Evolutionary conservation across 2,797 vertebrate genomes (phyloP).

Genomic region (Sparus aurata): DNA sequence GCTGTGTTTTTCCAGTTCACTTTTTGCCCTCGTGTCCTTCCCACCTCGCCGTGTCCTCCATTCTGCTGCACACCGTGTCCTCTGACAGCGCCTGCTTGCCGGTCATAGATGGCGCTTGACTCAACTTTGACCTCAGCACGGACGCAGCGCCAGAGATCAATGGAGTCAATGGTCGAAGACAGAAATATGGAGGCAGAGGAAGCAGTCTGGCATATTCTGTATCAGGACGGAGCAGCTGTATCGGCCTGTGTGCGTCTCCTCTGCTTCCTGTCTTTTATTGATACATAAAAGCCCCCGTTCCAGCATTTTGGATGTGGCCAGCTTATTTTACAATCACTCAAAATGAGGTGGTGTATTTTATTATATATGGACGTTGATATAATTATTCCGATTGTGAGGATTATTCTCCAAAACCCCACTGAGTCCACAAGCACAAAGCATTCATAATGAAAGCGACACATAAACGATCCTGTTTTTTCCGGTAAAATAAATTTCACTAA

Average conservation of each 20-base stretch:
- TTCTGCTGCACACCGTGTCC: conserved; percentile 41
- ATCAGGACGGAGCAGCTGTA: conserved; percentile 27
- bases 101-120: conserved; percentile 31
- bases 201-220: conserved; percentile 37
- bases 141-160: conserved; percentile 61
- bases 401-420: neutral
- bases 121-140: conserved; percentile 71
- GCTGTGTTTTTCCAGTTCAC: conserved; percentile 62
- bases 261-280: conserved; percentile 13
- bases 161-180: conserved; percentile 51
- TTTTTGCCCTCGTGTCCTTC: conserved; percentile 62
- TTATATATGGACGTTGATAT: conserved; percentile 8
- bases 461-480: neutral
- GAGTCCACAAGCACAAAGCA: neutral
- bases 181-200: conserved; percentile 45
- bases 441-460: neutral
- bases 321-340: neutral
- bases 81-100: conserved; percentile 50
- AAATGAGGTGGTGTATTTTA: conserved; percentile 11
- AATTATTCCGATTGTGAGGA: conserved; percentile 1
- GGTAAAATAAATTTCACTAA: neutral
- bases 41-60: conserved; percentile 60
- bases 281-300: neutral
- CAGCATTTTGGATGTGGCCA: neutral
- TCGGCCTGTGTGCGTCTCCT: conserved; percentile 17